Evolutionary conservation across 2,113 vertebrate genomes (phyloP), one percentile per base, ranked within the genome.

Genomic region (Poeciliopsis retropinna): DNA sequence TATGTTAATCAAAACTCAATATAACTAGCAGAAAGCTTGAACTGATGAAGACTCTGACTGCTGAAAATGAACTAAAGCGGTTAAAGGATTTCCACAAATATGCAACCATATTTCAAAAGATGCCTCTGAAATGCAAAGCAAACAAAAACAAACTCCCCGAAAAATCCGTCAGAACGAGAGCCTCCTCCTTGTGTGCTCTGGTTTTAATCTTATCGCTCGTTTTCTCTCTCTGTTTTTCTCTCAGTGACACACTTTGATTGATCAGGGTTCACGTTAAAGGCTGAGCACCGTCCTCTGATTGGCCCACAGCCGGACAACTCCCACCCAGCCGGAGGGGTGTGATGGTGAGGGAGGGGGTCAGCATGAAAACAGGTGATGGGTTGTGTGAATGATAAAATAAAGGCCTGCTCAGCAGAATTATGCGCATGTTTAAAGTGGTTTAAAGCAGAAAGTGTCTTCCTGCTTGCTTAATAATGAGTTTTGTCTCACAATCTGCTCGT

Each of bases 221-320:
- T 17, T 17, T 30, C 2, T 44, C 41, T 66, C 39, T 64, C 41
- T 73, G 60, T 65, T 78, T 79, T 84, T 60, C 66, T 32, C 30
- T 2, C 41, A 64, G 8, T 76, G 68, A 39, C 61, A 76, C 37
- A 64, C 68, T 76, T 64, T 82, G 70, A 89, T 91, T 92, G 82
- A 90, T 88, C 68, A 68, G 32, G 72, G 72, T 67, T 81, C 57
- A 80, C 89, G 88, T 90, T 87, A 92, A 82, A 87, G 90, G 78
- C 54, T 88, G 77, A 79, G 68, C 15, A 1, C 79, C 61, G 73
- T 34, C 70, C 60, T 64, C 25, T 78, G 70, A 95, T 94, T 95
- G 94, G 94, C 85, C 86, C 28, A 76, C 19, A 15, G 76, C 62
- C 78, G 66, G 92, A 92, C 93, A 47, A 47, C 44, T 41, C 39